phyloP scores from a whole-genome alignment of 1,140 invertebrate genomes.

The Rhyacophila brunnea region DNA sequence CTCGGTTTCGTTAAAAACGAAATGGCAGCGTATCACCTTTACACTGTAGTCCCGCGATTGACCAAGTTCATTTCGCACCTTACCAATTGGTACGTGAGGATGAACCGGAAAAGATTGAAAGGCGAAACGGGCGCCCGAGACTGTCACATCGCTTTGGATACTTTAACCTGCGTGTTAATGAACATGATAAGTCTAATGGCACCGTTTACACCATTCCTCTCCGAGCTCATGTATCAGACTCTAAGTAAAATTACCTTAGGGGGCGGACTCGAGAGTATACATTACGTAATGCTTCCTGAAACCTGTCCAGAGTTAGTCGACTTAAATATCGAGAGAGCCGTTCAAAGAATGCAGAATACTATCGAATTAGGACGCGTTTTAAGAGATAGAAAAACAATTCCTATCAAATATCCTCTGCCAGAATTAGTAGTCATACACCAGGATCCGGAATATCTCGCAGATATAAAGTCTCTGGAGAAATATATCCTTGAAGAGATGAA shows the following conservation, averaged over 20 bases:
- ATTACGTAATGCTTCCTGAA: constrained; percentile 86
- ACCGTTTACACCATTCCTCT: constrained; percentile 96
- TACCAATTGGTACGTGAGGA: constrained; percentile 98
- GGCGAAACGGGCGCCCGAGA: constrained; percentile 79
- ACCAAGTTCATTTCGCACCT: constrained; percentile 97
- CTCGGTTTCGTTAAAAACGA: constrained; percentile 86
- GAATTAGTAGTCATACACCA: constrained; percentile 95
- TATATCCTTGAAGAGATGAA: constrained; percentile 96
- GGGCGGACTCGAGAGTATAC: constrained; percentile 69
- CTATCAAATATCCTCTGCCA: constrained; percentile 94
- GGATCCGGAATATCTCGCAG: constrained; percentile 74
- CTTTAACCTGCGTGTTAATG: constrained; percentile 85
- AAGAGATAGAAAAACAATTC: constrained; percentile 89
- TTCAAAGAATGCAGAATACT: constrained; percentile 90
- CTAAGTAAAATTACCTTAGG: constrained; percentile 59
- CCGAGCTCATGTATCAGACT: constrained; percentile 94
- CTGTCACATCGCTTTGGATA: constrained; percentile 81
- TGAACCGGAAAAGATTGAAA: constrained; percentile 92
- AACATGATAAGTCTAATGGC: constrained; percentile 92
- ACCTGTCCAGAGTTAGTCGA: constrained; percentile 75
- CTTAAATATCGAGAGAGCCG: constrained; percentile 83
- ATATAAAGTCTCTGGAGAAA: constrained; percentile 75
- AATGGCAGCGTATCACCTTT: constrained; percentile 92
- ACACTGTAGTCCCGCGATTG: constrained; percentile 91
- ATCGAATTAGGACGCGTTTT: constrained; percentile 93